Percentiles rank a stretch among this genome's conserved stretches.
Conservation (phyloP, 2,113 vertebrate genomes). For the Prionailurus viverrinus region DNA sequence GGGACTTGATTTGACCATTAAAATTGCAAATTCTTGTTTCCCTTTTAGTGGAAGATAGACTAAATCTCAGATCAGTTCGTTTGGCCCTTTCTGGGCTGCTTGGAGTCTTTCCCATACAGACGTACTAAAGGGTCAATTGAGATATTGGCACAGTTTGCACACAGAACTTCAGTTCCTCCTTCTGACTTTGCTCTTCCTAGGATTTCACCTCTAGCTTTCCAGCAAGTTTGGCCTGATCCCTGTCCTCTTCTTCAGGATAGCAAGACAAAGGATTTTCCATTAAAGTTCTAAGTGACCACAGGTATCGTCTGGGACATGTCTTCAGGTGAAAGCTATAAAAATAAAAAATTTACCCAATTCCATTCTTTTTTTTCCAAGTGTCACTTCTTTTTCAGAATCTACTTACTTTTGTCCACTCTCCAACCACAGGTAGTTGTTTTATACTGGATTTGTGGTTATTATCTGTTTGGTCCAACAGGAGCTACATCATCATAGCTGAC, state of each 20-base stretch:
- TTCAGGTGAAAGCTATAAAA: background rate
- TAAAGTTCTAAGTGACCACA: background rate
- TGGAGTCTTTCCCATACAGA: background rate
- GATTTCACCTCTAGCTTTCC: background rate
- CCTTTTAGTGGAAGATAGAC: background rate
- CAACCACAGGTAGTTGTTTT: background rate
- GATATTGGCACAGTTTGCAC: background rate
- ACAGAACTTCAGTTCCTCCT: background rate
- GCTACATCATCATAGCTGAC: background rate
- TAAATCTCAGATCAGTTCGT: constrained; percentile 6
- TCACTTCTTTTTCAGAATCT: background rate
- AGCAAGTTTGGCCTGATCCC: background rate
- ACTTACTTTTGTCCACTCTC: background rate
- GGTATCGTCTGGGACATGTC: background rate
- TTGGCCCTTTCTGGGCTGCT: background rate
- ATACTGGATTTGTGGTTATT: background rate
- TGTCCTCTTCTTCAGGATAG: background rate
- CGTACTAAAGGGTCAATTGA: background rate
- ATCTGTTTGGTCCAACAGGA: background rate
- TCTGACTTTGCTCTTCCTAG: background rate
- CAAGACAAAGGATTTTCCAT: background rate
- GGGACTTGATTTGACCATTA: background rate
- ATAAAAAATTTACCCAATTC: background rate
- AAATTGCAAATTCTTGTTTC: background rate
- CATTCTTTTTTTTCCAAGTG: background rate